Base-by-base conservation (phyloP, 2,797 vertebrate species). In the Vespertilio murinus region DNA sequence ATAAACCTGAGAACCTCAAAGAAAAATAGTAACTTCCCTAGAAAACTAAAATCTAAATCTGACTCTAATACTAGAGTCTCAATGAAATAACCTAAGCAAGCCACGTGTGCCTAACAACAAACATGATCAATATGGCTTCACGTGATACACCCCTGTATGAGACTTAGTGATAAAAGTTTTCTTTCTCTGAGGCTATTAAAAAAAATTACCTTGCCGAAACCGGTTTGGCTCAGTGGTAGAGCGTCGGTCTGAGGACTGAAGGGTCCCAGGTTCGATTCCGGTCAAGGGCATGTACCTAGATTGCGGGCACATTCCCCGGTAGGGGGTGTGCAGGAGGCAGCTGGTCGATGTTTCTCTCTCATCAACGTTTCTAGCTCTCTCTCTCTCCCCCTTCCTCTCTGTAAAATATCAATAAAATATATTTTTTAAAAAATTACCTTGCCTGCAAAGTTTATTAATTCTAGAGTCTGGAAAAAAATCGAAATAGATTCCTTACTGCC, bases 41-140 rank as follows among this genome's bases (percentile, higher is more conserved):
- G 23, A 90, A 95, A 88, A 80, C 78, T 92, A 59, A 88, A 89
- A 79, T 64, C 65, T 73, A 69, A 82, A 59, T 18, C 52, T 33
- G 38, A 92, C 52, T 92, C 54, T 22, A 14, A 40, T 18, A 70
- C 49, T 70, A 70, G 40, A 93, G 70, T 70, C 80, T 70, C 40
- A 74, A 6, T n/a, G 3, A 69, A 49, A 56, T 28, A 78, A 84
- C 61, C 40, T 67, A 86, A 81, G 17, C 47, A 75, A 87, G 61
- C 28, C 61, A 89, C 8, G 11, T 25, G 35, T 12, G 16, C 54
- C 49, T 83, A 30, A 47, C 16, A 82, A 93, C 20, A 92, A 38
- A 74, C 83, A 90, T 70, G 18, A 47, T 42, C 80, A 45, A 45
- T 45, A 45, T 45, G 45, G 45, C 38, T 93, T 79, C 65, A 67